These are phyloP conservation scores for Pedetes capensis DNA, from an alignment of 2,113 vertebrate species.

Conservation along the genomic window DNA sequence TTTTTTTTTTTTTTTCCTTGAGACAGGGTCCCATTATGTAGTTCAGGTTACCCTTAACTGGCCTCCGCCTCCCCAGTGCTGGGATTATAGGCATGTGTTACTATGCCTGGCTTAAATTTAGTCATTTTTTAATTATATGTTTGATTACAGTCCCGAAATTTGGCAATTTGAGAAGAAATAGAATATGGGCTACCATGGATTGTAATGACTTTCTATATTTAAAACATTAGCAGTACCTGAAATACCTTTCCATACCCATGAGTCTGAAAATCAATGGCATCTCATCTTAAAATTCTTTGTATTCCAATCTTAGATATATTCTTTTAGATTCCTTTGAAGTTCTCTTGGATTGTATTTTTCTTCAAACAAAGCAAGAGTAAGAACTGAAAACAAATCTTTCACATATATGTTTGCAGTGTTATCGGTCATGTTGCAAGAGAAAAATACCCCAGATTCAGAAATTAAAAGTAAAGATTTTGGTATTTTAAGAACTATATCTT, in stretches of 20 bases:
- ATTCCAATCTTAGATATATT: background rate
- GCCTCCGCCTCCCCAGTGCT: too few relatives aligned
- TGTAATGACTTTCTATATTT: constrained; percentile 12
- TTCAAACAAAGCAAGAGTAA: constrained; percentile 30
- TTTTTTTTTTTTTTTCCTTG: too few relatives aligned
- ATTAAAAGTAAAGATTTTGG: background rate
- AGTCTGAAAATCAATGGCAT: background rate
- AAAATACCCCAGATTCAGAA: background rate
- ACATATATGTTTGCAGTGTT: background rate
- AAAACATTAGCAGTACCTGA: background rate
- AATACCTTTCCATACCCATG: background rate
- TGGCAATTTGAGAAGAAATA: background rate
- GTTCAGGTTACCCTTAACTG: too few relatives aligned
- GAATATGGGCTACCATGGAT: background rate
- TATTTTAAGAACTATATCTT: background rate
- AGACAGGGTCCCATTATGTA: too few relatives aligned
- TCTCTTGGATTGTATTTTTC: constrained; percentile 34
- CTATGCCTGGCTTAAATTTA: too few relatives aligned
- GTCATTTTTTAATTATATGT: constrained; percentile 19
- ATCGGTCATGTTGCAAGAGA: background rate
- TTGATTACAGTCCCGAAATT: constrained; percentile 23
- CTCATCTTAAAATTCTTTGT: background rate
- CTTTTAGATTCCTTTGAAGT: constrained; percentile 15
- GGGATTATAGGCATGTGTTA: too few relatives aligned
- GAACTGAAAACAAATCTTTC: background rate